A percentile compares a stretch with the other conserved stretches of the same genome.
phyloP scores from a whole-genome alignment of 2,797 vertebrate species.

The Poliocrania exsul region DNA sequence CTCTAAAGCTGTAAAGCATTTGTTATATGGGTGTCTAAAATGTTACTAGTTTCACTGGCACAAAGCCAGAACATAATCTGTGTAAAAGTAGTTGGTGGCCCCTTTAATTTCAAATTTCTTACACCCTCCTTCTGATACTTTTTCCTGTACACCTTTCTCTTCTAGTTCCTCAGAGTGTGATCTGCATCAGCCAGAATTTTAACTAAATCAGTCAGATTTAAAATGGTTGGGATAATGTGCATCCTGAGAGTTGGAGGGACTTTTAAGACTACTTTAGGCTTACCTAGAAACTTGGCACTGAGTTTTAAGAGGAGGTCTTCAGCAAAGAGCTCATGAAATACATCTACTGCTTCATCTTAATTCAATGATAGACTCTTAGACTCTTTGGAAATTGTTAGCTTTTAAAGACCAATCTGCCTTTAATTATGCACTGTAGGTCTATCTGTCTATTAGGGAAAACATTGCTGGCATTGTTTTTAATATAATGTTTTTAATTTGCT shows the following conservation, averaged over 20 bases:
- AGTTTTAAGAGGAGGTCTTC: neutral
- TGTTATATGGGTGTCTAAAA: neutral
- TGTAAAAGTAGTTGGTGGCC: neutral
- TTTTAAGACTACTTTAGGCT: neutral
- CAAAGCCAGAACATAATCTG: neutral
- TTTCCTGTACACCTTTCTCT: neutral
- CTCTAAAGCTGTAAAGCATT: neutral
- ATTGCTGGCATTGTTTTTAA: conserved; percentile 52
- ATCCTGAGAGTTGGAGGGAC: neutral
- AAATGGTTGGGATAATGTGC: neutral
- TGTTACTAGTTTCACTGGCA: neutral
- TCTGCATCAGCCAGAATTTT: neutral
- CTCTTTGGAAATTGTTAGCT: conserved; percentile 41
- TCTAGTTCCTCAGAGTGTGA: neutral
- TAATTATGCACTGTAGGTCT: conserved; percentile 49
- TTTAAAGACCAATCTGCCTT: conserved; percentile 57
- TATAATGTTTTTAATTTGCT: conserved; percentile 53
- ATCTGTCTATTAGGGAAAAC: conserved; percentile 54
- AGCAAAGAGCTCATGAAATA: conserved; percentile 1
- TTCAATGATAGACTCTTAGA: conserved; percentile 26
- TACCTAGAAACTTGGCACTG: neutral
- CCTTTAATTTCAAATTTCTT: neutral
- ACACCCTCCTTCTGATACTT: neutral
- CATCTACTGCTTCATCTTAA: conserved; percentile 8
- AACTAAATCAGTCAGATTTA: neutral